phyloP scores from a whole-genome alignment of 2,888 invertebrate species.

The Rhagonycha fulva region DNA sequence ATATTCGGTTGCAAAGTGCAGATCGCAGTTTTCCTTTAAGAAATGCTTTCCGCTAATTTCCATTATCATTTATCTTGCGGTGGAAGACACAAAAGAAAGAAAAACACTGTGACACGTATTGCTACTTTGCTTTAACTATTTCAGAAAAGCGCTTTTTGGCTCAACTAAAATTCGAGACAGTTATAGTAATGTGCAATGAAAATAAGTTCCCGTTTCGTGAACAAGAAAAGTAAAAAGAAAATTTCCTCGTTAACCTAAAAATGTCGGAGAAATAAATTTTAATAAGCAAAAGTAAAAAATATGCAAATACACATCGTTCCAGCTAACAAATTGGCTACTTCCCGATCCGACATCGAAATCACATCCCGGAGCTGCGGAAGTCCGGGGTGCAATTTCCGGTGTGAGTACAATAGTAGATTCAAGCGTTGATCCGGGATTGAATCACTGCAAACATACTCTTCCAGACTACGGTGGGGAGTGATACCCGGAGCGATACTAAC shows the following conservation, averaged over 20 bases:
- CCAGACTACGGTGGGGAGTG: slow-evolving; percentile 27
- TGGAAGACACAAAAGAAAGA: slow-evolving; percentile 32
- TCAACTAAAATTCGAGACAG: slow-evolving; percentile 4
- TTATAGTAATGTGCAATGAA: background rate
- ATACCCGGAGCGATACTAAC: slow-evolving; percentile 29
- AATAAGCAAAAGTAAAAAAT: slow-evolving; percentile 18
- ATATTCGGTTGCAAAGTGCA: slow-evolving; percentile 42
- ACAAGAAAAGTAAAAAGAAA: background rate
- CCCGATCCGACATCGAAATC: slow-evolving; percentile 47
- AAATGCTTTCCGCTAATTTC: slow-evolving; percentile 51
- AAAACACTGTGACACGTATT: slow-evolving; percentile 45
- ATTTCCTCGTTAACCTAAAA: background rate
- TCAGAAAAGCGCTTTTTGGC: slow-evolving; percentile 15
- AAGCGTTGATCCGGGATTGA: slow-evolving; percentile 44
- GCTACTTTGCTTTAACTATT: slow-evolving; percentile 39
- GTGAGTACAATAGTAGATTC: slow-evolving; percentile 46
- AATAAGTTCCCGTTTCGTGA: background rate
- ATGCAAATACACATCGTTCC: slow-evolving; percentile 27
- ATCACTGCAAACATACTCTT: slow-evolving; percentile 43
- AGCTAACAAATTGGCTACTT: slow-evolving; percentile 47
- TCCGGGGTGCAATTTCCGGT: slow-evolving; percentile 51
- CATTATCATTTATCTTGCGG: slow-evolving; percentile 53
- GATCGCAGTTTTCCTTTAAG: slow-evolving; percentile 45
- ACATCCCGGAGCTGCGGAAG: slow-evolving; percentile 48
- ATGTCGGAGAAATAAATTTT: background rate